These are phyloP conservation scores for Phalanger gymnotis DNA, from an alignment of 2,797 vertebrate species.

Conservation along the genomic window DNA sequence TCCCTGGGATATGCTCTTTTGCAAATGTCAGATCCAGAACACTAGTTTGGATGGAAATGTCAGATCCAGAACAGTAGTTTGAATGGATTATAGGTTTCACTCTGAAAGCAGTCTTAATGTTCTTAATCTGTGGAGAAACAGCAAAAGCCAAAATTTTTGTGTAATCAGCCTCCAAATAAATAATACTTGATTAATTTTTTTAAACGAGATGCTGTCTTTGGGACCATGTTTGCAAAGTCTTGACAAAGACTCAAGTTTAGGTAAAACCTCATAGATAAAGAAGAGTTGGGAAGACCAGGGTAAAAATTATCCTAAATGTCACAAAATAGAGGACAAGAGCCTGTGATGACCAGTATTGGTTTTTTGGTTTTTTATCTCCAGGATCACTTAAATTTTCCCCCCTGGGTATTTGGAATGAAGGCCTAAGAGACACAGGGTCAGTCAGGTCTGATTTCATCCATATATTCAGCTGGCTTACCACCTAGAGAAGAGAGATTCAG, in stretches of 20 bases:
- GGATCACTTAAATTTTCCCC: background rate
- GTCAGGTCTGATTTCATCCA: background rate
- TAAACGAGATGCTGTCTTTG: background rate
- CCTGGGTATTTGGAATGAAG: background rate
- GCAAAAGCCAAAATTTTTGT: background rate
- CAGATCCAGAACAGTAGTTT: background rate
- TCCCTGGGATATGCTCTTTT: background rate
- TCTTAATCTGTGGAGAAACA: background rate
- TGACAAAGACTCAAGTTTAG: background rate
- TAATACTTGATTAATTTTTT: background rate
- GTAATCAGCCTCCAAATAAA: background rate
- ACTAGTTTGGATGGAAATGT: background rate
- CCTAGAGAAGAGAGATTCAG: background rate
- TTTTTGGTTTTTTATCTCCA: background rate
- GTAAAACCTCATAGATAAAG: background rate
- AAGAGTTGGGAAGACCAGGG: background rate
- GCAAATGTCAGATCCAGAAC: background rate
- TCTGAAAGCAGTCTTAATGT: background rate
- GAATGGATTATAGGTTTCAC: background rate
- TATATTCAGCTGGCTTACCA: background rate
- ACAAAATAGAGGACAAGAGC: background rate
- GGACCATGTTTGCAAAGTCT: background rate
- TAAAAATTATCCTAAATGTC: background rate
- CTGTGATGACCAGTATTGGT: background rate
- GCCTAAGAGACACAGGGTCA: background rate